A percentile compares a stretch with the other conserved stretches of the same genome.
These are phyloP conservation scores for Oxyura jamaicensis DNA, from an alignment of 2,113 vertebrate genomes.

Conservation along the genomic window DNA sequence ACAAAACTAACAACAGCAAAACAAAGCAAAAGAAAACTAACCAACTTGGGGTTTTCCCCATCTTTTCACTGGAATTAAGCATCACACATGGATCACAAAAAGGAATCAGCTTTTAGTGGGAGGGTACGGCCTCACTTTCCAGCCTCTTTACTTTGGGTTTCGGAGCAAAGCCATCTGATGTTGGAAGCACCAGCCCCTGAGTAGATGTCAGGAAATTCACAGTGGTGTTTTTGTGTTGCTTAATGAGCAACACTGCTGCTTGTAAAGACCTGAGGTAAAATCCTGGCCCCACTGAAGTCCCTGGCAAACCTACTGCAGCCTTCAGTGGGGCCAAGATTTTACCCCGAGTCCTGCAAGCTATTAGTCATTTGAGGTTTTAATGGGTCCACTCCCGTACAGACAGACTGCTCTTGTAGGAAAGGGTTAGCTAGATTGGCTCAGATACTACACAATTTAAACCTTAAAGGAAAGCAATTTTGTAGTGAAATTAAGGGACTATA, in stretches of 20 bases:
- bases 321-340: slow-evolving; percentile 50
- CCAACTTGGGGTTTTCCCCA: not conserved
- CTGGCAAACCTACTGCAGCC: slow-evolving; percentile 47
- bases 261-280: slow-evolving; percentile 56
- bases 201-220: slow-evolving; percentile 32
- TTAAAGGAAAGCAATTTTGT: slow-evolving; percentile 59
- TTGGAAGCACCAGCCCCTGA: not conserved
- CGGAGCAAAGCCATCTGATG: not conserved
- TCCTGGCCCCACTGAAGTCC: slow-evolving; percentile 31
- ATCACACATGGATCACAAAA: not conserved
- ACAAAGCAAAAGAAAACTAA: not conserved
- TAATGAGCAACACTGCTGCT: slow-evolving; percentile 12
- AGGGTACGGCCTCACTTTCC: not conserved
- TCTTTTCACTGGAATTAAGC: not conserved
- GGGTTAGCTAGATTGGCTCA: slow-evolving; percentile 43
- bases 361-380: slow-evolving; percentile 39
- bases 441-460: slow-evolving; percentile 26
- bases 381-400: not conserved
- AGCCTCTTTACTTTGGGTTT: slow-evolving; percentile 1
- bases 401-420: slow-evolving; percentile 30
- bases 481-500: slow-evolving; percentile 61
- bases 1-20: too few relatives aligned
- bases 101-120: not conserved
- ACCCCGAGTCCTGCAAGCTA: slow-evolving; percentile 11
- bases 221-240: slow-evolving; percentile 34